Evolutionary conservation across 2,113 vertebrate genomes (phyloP), one percentile per base, ranked within the genome.

Genomic region (Apaloderma vittatum): DNA sequence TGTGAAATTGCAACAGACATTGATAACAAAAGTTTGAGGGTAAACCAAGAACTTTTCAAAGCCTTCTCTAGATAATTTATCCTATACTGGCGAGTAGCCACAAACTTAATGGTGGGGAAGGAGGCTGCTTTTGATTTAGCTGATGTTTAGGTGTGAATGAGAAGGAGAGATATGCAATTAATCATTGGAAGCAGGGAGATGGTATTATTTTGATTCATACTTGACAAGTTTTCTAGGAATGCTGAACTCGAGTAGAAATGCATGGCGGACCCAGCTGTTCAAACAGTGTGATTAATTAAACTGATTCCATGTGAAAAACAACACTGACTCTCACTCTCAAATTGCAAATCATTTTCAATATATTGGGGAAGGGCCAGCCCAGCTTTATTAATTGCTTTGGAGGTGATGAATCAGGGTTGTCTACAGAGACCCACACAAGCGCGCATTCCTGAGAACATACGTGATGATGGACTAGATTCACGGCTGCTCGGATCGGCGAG

Each of bases 281-380:
- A 99, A 99, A 99, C 99, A 99, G 95, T 96, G 98, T 99, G 99
- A 99, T 99, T 99, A 99, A 99, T 99, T 99, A 99, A 99, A 99
- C 99, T 98, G 99, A 99, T 99, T 99, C 98, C 99, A 98, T 98
- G 99, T 99, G 99, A 99, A 99, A 99, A 99, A 99, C 98, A 99
- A 99, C 98, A 98, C 98, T 97, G 80, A 81, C 96, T 98, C 98
- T 97, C 90, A 40, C 97, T 98, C 98, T 98, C 98, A 92, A 97
- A 98, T 97, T 98, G 97, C 97, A 98, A 98, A 98, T 97, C 93
- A 98, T 95, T 96, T 97, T 96, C 97, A 92, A 97, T 98, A 97
- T 96, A 96, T 97, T 97, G 97, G 97, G 97, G 97, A 96, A 95
- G 85, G 88, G 96, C 91, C 96, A 96, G 96, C 46, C 18, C 76